Evolutionary conservation across 2,113 vertebrate species (phyloP).

Genomic region (Haplochromis vanheusdeni): DNA sequence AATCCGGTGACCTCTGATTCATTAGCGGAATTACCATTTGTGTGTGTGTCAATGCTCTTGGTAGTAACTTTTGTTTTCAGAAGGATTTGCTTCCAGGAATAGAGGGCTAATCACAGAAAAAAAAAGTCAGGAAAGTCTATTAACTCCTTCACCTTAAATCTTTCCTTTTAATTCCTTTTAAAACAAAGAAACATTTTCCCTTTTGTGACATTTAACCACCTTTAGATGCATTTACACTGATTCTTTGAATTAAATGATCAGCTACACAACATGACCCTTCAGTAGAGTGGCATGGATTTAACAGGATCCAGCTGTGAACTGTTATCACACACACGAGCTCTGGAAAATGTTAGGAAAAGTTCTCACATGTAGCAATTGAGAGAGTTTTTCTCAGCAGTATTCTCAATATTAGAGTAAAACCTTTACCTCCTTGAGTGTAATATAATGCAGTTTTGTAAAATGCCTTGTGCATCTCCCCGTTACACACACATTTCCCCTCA

Average conservation of each 20-base stretch:
- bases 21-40: background rate
- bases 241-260: background rate
- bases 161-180: background rate
- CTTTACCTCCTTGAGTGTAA: background rate
- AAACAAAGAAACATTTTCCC: background rate
- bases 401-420: background rate
- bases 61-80: background rate
- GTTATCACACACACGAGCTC: accelerated
- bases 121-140: conserved; percentile 30
- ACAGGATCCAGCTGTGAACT: background rate
- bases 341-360: background rate
- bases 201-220: background rate
- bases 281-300: background rate
- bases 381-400: background rate
- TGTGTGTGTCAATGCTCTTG: background rate
- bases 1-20: conserved; percentile 31
- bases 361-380: background rate
- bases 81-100: background rate
- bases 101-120: background rate
- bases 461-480: accelerated
- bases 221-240: background rate
- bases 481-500: background rate
- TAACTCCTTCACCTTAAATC: background rate
- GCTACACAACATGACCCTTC: background rate
- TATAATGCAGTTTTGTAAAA: background rate